Conservation (phyloP, 2,888 invertebrate genomes). For the Drosophila silvestris region DNA sequence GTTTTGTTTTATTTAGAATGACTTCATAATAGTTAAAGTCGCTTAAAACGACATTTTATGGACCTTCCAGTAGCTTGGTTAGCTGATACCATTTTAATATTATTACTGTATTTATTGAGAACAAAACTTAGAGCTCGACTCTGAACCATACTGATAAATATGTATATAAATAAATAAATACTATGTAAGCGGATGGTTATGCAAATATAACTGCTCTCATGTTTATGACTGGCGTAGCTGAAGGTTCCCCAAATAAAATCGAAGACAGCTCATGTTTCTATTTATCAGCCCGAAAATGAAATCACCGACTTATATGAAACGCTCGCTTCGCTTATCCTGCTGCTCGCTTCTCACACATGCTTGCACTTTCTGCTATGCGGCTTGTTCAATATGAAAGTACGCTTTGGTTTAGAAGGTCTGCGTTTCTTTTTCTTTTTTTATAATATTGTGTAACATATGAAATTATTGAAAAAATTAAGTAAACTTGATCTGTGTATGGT, state of each 20-base stretch:
- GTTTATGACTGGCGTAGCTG: neutral
- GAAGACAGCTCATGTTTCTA: neutral
- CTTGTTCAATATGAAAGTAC: neutral
- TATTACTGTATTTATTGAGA: neutral
- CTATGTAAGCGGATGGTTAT: neutral
- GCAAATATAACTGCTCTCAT: neutral
- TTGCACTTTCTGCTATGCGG: neutral
- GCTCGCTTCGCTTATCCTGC: neutral
- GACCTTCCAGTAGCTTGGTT: slow-evolving; percentile 7
- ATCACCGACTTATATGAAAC: neutral
- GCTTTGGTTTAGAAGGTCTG: neutral
- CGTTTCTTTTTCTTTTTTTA: neutral
- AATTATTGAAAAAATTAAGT: neutral
- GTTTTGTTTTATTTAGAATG: slow-evolving; percentile 1
- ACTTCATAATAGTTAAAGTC: neutral
- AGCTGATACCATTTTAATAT: neutral
- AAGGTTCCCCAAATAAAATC: neutral
- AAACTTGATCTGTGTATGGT: neutral
- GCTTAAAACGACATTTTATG: slow-evolving; percentile 5
- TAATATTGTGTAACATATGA: neutral
- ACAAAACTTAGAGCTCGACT: neutral
- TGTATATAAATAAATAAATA: neutral
- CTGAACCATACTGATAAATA: neutral
- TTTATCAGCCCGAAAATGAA: neutral
- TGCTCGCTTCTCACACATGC: neutral